These are phyloP conservation scores for Prunella fulvescens DNA, from an alignment of 2,113 vertebrate species.

Conservation along the genomic window DNA sequence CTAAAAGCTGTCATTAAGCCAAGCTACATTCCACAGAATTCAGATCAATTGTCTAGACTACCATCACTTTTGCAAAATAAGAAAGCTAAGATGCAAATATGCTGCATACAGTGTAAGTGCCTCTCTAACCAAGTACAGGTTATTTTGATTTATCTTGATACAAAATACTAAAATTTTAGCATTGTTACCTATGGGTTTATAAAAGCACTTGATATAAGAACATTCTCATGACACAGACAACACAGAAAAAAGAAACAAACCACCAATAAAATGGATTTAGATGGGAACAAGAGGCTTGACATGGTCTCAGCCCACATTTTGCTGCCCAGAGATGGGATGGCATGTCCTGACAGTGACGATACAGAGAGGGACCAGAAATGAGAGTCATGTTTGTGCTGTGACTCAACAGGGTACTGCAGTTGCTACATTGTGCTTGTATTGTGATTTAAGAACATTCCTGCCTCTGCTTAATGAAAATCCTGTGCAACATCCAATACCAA, in stretches of 20 bases:
- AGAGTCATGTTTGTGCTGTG: neutral
- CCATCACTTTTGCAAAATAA: neutral
- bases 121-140: neutral
- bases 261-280: neutral
- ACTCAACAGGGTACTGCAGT: neutral
- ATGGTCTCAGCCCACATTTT: neutral
- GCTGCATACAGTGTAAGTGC: neutral
- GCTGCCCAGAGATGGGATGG: neutral
- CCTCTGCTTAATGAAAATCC: neutral
- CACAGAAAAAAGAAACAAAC: neutral
- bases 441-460: neutral
- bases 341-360: neutral
- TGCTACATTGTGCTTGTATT: neutral
- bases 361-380: neutral
- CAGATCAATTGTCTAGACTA: neutral
- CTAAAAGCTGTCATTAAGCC: neutral
- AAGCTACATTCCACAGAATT: neutral
- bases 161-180: neutral
- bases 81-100: neutral
- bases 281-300: neutral
- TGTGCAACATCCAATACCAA: neutral
- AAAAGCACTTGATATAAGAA: neutral
- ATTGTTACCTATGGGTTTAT: neutral
- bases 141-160: neutral
- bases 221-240: neutral